Evolutionary conservation across 2,113 vertebrate genomes (phyloP), one percentile per base, ranked within the genome.

Genomic region (Redunca redunca): DNA sequence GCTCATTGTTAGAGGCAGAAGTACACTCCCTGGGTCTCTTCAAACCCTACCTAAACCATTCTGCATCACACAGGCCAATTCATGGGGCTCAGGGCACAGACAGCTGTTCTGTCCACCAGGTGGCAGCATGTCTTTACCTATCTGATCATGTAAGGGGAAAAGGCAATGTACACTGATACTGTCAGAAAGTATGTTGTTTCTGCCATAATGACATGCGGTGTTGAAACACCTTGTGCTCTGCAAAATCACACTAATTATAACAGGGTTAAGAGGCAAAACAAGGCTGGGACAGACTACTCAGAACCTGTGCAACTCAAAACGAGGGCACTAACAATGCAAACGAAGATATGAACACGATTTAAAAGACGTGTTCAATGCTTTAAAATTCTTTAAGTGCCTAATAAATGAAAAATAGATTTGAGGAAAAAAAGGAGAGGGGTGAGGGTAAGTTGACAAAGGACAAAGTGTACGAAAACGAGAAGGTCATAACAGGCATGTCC

Each of bases 91-190:
- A 71, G 67, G 55, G n/a, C 23, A 6, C 62, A 94, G n/a, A 82
- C 0, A 58, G 48, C 46, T 15, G 5, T 77, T 85, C 17, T 57
- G 16, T 60, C 97, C 98, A 98, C 97, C 53, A 98, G 98, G 90
- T 88, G 98, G 97, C 96, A 97, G 93, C 88, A 90, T 5, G 52
- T n/a, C 14, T n/a, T 52, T 23, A 94, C 25, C 43, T 33, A 84
- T 77, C 64, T 36, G 52, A 4, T 71, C 23, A 84, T 2, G 14
- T 2, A 48, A 83, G 25, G 2, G 16, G 50, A 43, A 53, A 71
- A 46, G 17, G 3, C 80, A 23, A 36, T 1, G 6, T 3, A 33
- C 2, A 4, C 7, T 43, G 7, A n/a, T 1, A 60, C 8, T 23
- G 48, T n/a, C 3, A 30, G 81, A 93, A 43, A 62, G 33, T 6